Evolutionary conservation across 1,140 invertebrate species (phyloP), one percentile per base, ranked within the genome.

Genomic region (Potamilus streckersoni): DNA sequence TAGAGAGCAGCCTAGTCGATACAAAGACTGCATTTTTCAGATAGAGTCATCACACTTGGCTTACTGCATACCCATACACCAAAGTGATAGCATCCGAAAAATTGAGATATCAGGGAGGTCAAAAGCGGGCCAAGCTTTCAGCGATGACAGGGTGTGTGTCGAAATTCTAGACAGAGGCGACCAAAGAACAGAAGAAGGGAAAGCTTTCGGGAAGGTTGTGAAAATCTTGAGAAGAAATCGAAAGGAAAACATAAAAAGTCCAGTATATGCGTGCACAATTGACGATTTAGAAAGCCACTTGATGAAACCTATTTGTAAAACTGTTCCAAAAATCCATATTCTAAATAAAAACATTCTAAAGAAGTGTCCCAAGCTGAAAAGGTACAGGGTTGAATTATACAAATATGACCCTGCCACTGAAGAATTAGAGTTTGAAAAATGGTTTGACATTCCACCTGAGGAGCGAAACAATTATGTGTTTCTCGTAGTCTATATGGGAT

Each of bases 91-190:
- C 15, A 38, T 67, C 8, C 57, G 20, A n/a, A 38, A 57, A 15
- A 73, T 73, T 66, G 71, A 73, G 60, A 73, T 73, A 58, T 73
- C 71, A 11, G 71, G 71, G 55, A 65, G 71, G 60, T 73, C 71
- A 16, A 73, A 73, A 38, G 60, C 60, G 72, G 86, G 86, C 11
- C 83, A 79, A 71, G 75, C 80, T 56, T 86, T 84, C 67, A 80
- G 78, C 65, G 83, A 80, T n/a, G 86, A 87, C 76, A 82, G 84
- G n/a, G 86, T 87, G 19, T 72, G 80, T 60, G 86, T 87, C 15
- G 81, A 86, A 76, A 38, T 87, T 14, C 63, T 85, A 2, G 31
- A 74, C 12, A 62, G 78, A 16, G 60, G 76, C 27, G 27, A 65
- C 23, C 16, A 62, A 27, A 76, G 38, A 49, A 49, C 38, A 56